Evolutionary conservation across 2,797 vertebrate species (phyloP), one percentile per base, ranked within the genome.

Genomic region (Rhyacichthys aspro): DNA sequence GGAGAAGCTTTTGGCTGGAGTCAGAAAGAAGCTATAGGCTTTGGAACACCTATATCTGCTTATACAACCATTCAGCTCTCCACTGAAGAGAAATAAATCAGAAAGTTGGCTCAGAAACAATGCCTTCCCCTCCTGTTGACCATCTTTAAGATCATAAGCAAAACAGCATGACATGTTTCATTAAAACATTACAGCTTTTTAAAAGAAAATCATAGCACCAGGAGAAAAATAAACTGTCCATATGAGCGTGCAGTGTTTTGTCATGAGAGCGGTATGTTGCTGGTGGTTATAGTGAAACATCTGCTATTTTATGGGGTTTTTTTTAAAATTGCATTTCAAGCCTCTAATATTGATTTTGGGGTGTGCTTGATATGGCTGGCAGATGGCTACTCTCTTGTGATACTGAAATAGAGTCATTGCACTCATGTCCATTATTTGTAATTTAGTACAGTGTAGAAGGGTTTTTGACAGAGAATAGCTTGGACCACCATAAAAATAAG

Each of bases 331-430:
- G 47, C 54, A 70, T 85, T 85, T 72, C 58, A 46, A 43, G 63
- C 55, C 59, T 67, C 36, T 57, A n/a, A 43, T 79, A 85, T 81
- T 69, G 76, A 88, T 88, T 83, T 75, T 59, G 66, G 70, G 56
- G 68, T 41, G 53, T 42, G 47, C 66, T 71, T 53, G 55, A 75
- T 59, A 78, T 83, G 43, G 58, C 68, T 66, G 80, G 73, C 76
- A 63, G 67, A 67, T 70, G 69, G 67, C 67, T 74, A 65, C 11
- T 16, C 49, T 43, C 73, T 59, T 47, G 45, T 64, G 65, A 59
- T 43, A 15, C 32, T 34, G 34, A 64, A 39, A 64, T 44, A 64
- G 37, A 65, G 45, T 39, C 16, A 10, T 12, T 59, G 53, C 34
- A 19, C 11, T 11, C 57, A 39, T 16, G 45, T 70, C 60, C 50